Conservation (phyloP, 2,113 vertebrate species). For the Lutjanus erythropterus region DNA sequence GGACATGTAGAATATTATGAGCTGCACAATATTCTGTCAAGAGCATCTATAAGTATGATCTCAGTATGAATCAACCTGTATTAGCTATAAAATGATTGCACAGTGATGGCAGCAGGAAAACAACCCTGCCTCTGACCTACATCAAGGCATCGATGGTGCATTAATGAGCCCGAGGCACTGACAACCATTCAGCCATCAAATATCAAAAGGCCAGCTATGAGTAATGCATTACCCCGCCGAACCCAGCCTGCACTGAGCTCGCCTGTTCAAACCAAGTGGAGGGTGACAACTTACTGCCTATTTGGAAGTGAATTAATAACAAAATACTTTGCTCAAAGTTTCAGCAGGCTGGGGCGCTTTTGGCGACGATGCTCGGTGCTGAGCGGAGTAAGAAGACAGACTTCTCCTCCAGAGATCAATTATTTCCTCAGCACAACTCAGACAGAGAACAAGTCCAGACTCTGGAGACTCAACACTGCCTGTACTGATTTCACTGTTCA, state of each 20-base stretch:
- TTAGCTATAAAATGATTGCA: not conserved
- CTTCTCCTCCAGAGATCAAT: slow-evolving; percentile 68
- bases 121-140: slow-evolving; percentile 65
- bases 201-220: slow-evolving; percentile 67
- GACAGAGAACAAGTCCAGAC: slow-evolving; percentile 32
- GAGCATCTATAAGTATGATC: not conserved
- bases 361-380: not conserved
- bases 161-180: slow-evolving; percentile 58
- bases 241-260: not conserved
- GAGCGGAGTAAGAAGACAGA: not conserved
- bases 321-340: slow-evolving; percentile 41
- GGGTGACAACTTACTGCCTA: not conserved
- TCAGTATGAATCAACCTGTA: not conserved
- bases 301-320: slow-evolving; percentile 11
- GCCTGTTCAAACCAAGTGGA: not conserved
- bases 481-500: not conserved
- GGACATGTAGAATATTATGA: not conserved
- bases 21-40: not conserved
- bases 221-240: slow-evolving; percentile 41
- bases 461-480: slow-evolving; percentile 39
- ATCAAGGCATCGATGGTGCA: slow-evolving; percentile 53
- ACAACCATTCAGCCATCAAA: slow-evolving; percentile 71
- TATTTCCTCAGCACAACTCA: slow-evolving; percentile 53
- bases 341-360: slow-evolving; percentile 8
- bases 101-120: not conserved